Percentiles rank a stretch among this genome's conserved stretches.
These are phyloP conservation scores for Rhyacichthys aspro DNA, from an alignment of 2,797 vertebrate genomes.

Conservation along the genomic window DNA sequence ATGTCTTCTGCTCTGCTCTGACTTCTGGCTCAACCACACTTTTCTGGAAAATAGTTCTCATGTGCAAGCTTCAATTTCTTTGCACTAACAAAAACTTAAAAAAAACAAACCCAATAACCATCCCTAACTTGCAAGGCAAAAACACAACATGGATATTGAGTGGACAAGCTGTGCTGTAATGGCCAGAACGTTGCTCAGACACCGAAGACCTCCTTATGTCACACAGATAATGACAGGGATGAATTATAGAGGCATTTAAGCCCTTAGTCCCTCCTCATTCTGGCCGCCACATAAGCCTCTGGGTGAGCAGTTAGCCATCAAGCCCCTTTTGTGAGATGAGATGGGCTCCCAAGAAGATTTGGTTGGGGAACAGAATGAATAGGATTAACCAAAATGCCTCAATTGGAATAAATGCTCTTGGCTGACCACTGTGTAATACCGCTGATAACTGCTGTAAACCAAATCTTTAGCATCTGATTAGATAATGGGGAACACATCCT, in stretches of 20 bases:
- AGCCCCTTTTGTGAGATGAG: slow-evolving; percentile 57
- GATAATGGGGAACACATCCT: slow-evolving; percentile 34
- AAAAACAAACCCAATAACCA: slow-evolving; percentile 14
- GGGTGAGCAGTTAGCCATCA: slow-evolving; percentile 56
- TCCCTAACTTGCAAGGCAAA: slow-evolving; percentile 3
- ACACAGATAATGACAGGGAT: slow-evolving; percentile 62
- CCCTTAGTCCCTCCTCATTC: slow-evolving; percentile 56
- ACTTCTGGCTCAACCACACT: slow-evolving; percentile 19
- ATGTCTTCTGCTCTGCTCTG: slow-evolving; percentile 43
- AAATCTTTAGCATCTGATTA: slow-evolving; percentile 63
- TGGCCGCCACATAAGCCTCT: slow-evolving; percentile 51
- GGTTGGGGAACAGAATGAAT: slow-evolving; percentile 46
- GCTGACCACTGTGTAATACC: slow-evolving; percentile 54
- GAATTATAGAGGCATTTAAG: slow-evolving; percentile 63
- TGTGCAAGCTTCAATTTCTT: slow-evolving; percentile 5
- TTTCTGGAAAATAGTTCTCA: slow-evolving; percentile 32
- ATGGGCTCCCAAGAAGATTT: slow-evolving; percentile 71
- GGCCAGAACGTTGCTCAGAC: slow-evolving; percentile 44
- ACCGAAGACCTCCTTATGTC: slow-evolving; percentile 50
- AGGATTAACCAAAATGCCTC: slow-evolving; percentile 72
- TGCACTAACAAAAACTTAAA: slow-evolving; percentile 7
- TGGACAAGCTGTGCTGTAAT: slow-evolving; percentile 37
- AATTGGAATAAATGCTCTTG: slow-evolving; percentile 55
- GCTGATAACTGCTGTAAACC: slow-evolving; percentile 56
- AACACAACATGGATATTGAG: slow-evolving; percentile 2